phyloP scores from a whole-genome alignment of 2,113 vertebrate species.

The Dissostichus mawsoni region DNA sequence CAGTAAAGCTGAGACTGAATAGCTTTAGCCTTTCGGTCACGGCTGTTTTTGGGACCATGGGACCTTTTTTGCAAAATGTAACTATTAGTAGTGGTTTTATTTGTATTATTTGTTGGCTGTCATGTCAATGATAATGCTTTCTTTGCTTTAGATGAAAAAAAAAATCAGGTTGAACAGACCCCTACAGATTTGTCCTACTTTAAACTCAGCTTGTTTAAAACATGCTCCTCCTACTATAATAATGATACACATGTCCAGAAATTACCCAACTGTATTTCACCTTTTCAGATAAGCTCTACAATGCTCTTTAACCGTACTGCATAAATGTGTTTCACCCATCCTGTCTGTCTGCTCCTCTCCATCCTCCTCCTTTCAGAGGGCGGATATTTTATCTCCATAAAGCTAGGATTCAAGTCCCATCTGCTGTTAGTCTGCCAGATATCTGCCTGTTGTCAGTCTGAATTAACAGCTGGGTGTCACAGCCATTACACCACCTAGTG shows the following conservation, averaged over 20 bases:
- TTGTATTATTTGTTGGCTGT: background rate
- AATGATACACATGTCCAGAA: slow-evolving; percentile 4
- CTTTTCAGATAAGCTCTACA: background rate
- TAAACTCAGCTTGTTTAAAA: background rate
- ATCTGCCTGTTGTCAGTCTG: slow-evolving; percentile 68
- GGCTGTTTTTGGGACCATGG: background rate
- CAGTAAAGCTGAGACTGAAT: background rate
- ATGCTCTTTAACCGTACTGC: slow-evolving; percentile 13
- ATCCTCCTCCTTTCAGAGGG: slow-evolving; percentile 30
- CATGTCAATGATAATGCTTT: slow-evolving; percentile 1
- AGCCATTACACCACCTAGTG: slow-evolving; percentile 57
- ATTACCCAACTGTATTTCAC: background rate
- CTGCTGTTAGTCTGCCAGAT: slow-evolving; percentile 63
- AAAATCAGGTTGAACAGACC: background rate
- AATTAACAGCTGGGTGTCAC: slow-evolving; percentile 72
- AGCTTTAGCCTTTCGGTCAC: background rate
- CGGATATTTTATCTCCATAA: slow-evolving; percentile 65
- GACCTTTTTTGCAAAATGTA: background rate
- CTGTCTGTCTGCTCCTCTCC: slow-evolving; percentile 8
- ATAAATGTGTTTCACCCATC: slow-evolving; percentile 1
- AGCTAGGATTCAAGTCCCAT: slow-evolving; percentile 59
- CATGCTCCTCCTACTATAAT: slow-evolving; percentile 3
- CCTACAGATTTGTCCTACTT: slow-evolving; percentile 8
- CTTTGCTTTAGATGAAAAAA: slow-evolving; percentile 4
- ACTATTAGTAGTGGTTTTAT: background rate